A percentile compares a stretch with the other conserved stretches of the same genome.
phyloP scores from a whole-genome alignment of 1,140 invertebrate species.

The Aphis gossypii region DNA sequence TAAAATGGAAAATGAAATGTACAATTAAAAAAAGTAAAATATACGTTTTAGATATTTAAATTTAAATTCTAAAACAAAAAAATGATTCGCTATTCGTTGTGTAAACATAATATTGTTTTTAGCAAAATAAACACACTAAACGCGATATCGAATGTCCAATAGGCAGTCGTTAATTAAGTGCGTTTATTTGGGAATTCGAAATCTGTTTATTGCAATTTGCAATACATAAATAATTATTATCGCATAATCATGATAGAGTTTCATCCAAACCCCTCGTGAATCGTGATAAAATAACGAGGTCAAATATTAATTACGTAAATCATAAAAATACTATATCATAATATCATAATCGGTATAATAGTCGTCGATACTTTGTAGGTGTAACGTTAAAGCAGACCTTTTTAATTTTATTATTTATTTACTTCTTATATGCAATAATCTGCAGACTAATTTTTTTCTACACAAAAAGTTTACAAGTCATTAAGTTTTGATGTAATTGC shows the following conservation, averaged over 20 bases:
- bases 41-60: too few relatives aligned
- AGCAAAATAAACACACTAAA: neutral
- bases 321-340: neutral
- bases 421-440: neutral
- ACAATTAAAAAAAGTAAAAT: too few relatives aligned
- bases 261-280: neutral
- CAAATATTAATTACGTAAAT: neutral
- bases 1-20: too few relatives aligned
- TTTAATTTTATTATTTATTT: too few relatives aligned
- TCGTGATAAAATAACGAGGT: neutral
- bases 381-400: neutral
- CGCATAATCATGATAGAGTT: neutral
- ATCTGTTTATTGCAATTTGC: neutral
- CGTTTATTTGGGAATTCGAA: neutral
- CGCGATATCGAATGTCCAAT: too few relatives aligned
- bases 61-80: neutral
- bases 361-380: neutral
- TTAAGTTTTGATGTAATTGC: neutral
- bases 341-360: neutral
- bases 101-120: neutral
- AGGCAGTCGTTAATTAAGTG: neutral
- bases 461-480: neutral
- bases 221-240: neutral
- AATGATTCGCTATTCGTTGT: neutral
- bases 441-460: neutral